Conservation (phyloP, 2,113 vertebrate genomes). For the Triplophysa rosa region DNA sequence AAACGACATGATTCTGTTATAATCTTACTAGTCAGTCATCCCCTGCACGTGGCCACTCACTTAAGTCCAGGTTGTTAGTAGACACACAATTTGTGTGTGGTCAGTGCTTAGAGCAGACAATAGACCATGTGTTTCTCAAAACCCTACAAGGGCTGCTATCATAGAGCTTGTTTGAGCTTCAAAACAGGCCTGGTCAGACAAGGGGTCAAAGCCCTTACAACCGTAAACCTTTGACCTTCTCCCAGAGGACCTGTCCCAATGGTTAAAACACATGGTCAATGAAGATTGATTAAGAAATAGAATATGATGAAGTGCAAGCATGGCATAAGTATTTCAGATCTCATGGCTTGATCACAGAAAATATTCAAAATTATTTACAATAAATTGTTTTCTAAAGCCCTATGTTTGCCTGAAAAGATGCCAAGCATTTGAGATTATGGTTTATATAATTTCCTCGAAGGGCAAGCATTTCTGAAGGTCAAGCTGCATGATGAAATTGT, state of each 20-base stretch:
- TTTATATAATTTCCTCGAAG: conserved; percentile 9
- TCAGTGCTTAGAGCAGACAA: conserved; percentile 66
- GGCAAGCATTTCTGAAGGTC: not conserved
- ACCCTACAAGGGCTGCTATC: conserved; percentile 59
- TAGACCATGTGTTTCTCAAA: conserved; percentile 50
- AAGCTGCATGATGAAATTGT: conserved; percentile 2
- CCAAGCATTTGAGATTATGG: conserved; percentile 5
- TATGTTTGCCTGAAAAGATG: not conserved
- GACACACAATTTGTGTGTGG: conserved; percentile 51
- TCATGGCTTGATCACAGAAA: not conserved
- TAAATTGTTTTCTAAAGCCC: not conserved
- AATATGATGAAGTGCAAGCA: not conserved
- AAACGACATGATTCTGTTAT: not conserved
- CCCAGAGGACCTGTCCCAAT: conserved; percentile 63
- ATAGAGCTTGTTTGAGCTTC: conserved; percentile 59
- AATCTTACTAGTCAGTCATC: conserved; percentile 1
- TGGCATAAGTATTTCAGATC: not conserved
- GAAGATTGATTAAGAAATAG: not conserved
- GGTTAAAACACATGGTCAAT: conserved; percentile 6
- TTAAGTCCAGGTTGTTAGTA: conserved; percentile 51
- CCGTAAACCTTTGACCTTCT: conserved; percentile 60
- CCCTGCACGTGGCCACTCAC: conserved; percentile 31
- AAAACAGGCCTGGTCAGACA: conserved; percentile 62
- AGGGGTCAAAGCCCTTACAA: conserved; percentile 60
- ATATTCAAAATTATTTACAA: not conserved